Evolutionary conservation across 1,140 invertebrate species (phyloP), one percentile per base, ranked within the genome.

Genomic region (Oreohelix idahoensis): DNA sequence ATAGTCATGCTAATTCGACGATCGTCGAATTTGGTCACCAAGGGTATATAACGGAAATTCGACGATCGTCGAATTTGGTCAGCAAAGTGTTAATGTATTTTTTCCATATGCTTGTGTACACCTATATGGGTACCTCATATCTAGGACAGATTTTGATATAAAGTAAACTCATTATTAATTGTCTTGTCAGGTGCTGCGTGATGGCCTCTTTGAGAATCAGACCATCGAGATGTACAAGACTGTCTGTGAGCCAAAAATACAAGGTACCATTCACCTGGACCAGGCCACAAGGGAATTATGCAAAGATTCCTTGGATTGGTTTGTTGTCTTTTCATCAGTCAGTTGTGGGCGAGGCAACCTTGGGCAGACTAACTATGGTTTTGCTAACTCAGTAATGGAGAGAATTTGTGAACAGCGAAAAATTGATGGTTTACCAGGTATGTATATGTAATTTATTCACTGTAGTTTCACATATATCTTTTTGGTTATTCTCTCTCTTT

Each of bases 361-460:
- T 81, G 98, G 98, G 1, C 98, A 99, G 93, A 95, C 95, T 35
- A 99, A 99, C 93, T 99, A 99, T 90, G 98, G 97, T 78, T 94
- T 97, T 85, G 97, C 98, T 38, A 99, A 99, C 93, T 98, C 97
- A 0, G 95, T 96, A 10, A 99, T 99, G 97, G 98, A 99, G 93
- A 95, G 98, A 78, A 95, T 99, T 58, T 96, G 96, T 87, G 98
- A 99, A 93, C 94, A 95, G 76, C 94, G 98, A 83, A 95, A 96
- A 89, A 93, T 94, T 23, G 95, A 95, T 89, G 97, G 94, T 15
- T 89, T 97, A 51, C 96, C 96, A 79, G 95, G 95, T 88, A 87
- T 5, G 71, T 15, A 20, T 20, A n/a, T n/a, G n/a, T n/a, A n/a
- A n/a, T n/a, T n/a, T n/a, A n/a, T n/a, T n/a, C n/a, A n/a, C n/a